phyloP scores from a whole-genome alignment of 53 echinoderm and acorn worm species.

The Luidia sarsii region DNA sequence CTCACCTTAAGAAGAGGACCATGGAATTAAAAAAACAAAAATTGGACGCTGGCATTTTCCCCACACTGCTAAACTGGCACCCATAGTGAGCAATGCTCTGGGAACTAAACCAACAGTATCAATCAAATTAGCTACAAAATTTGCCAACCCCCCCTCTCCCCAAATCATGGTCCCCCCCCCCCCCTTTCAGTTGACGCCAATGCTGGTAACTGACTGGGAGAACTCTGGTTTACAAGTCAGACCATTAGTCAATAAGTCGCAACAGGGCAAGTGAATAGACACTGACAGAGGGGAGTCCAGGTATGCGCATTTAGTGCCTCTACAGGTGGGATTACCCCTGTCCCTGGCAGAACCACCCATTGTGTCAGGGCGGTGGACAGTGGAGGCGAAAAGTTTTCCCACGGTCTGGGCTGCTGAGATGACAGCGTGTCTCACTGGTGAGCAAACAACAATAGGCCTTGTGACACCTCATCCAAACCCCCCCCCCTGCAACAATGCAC shows the following conservation, averaged over 20 bases:
- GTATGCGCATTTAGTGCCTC: slow-evolving; percentile 33
- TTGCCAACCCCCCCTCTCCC: no score
- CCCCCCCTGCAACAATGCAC: slow-evolving; percentile 21
- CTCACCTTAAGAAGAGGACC: no score
- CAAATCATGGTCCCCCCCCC: no score
- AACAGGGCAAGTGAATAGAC: slow-evolving; percentile 11
- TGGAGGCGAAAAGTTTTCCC: slow-evolving; percentile 26
- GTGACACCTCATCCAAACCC: slow-evolving; percentile 51
- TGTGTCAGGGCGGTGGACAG: slow-evolving; percentile 35
- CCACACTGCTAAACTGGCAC: no score
- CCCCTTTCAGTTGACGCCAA: no score
- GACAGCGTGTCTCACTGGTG: slow-evolving; percentile 15
- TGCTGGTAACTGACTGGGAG: no score
- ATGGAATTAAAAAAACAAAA: no score
- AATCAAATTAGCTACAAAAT: no score
- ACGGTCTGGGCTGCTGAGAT: slow-evolving; percentile 13
- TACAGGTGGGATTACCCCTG: slow-evolving; percentile 7
- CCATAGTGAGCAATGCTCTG: no score
- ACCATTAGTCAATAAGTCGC: slow-evolving; percentile 43
- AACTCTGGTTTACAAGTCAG: neutral
- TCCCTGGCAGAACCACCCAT: slow-evolving; percentile 32
- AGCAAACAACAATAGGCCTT: slow-evolving; percentile 49
- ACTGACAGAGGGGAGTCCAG: slow-evolving; percentile 15
- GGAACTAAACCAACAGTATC: no score
- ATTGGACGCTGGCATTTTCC: no score